Evolutionary conservation across 2,888 invertebrate genomes (phyloP).

Genomic region (Leptarthrus brevirostris): DNA sequence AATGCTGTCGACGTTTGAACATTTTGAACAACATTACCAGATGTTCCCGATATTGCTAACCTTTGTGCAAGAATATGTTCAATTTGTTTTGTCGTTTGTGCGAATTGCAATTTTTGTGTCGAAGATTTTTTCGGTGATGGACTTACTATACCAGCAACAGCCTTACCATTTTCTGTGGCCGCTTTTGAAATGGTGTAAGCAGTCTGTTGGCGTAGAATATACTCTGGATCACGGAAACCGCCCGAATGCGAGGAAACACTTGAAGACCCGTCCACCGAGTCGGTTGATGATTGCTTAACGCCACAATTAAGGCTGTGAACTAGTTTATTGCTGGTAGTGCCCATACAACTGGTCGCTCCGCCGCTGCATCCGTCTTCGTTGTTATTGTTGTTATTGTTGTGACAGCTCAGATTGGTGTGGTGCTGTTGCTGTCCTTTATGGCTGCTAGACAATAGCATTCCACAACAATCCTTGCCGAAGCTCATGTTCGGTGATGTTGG

Average conservation of each 20-base stretch:
- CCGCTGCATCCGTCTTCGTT: not conserved
- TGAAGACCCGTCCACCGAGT: conserved; percentile 42
- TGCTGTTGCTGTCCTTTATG: conserved; percentile 37
- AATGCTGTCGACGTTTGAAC: not conserved
- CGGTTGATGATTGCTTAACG: conserved; percentile 31
- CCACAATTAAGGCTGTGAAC: conserved; percentile 51
- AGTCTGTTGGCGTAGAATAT: not conserved
- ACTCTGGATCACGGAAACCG: conserved; percentile 65
- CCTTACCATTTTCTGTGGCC: not conserved
- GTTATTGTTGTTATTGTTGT: conserved; percentile 5
- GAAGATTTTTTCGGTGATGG: conserved; percentile 17
- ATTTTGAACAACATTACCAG: not conserved
- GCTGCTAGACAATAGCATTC: conserved; percentile 62
- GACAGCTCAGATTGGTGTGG: not conserved
- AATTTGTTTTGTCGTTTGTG: conserved; percentile 67
- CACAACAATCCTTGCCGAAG: conserved; percentile 66
- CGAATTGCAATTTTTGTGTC: conserved; percentile 60
- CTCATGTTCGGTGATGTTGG: conserved; percentile 53
- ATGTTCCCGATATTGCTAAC: conserved; percentile 51
- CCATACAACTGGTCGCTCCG: not conserved
- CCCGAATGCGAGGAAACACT: conserved; percentile 66
- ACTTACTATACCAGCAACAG: not conserved
- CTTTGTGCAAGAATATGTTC: conserved; percentile 67
- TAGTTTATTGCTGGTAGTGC: conserved; percentile 46
- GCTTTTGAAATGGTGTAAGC: not conserved